These are phyloP conservation scores for Thereva unica DNA, from an alignment of 2,888 invertebrate genomes.

Conservation along the genomic window DNA sequence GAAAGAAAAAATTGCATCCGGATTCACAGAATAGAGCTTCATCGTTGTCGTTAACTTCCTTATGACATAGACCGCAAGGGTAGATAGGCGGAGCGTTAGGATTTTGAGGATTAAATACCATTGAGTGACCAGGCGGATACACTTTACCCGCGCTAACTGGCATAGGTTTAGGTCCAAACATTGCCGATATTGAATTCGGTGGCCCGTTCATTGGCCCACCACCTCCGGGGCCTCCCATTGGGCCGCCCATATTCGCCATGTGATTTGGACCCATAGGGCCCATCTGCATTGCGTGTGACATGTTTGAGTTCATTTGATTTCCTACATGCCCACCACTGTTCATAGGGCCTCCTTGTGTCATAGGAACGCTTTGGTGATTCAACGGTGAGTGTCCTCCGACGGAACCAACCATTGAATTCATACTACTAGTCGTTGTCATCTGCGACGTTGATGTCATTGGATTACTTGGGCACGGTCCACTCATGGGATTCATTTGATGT, in stretches of 20 bases:
- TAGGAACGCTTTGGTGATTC: constrained; percentile 58
- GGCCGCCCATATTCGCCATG: constrained; percentile 61
- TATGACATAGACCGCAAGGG: constrained; percentile 96
- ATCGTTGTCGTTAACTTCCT: constrained; percentile 98
- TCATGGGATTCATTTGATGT: constrained; percentile 62
- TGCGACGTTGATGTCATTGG: constrained; percentile 45
- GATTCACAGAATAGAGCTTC: constrained; percentile 97
- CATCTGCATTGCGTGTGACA: constrained; percentile 47
- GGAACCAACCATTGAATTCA: constrained; percentile 58
- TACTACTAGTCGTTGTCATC: constrained; percentile 50
- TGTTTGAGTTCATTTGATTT: constrained; percentile 41
- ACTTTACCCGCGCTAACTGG: constrained; percentile 87
- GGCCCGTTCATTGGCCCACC: constrained; percentile 43
- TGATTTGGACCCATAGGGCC: constrained; percentile 44
- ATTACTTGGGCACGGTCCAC: constrained; percentile 61
- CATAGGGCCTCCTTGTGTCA: constrained; percentile 52
- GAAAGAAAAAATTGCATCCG: constrained; percentile 99
- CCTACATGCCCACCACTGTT: constrained; percentile 41
- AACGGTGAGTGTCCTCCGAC: constrained; percentile 49
- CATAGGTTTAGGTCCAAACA: constrained; percentile 75
- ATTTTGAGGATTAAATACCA: constrained; percentile 98
- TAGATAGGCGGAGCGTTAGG: constrained; percentile 98
- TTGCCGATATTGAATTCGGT: constrained; percentile 46
- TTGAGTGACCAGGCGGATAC: constrained; percentile 93
- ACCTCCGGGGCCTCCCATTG: constrained; percentile 44